Base-by-base conservation (phyloP, 1,140 invertebrate species). In the Drosophila cardini region DNA sequence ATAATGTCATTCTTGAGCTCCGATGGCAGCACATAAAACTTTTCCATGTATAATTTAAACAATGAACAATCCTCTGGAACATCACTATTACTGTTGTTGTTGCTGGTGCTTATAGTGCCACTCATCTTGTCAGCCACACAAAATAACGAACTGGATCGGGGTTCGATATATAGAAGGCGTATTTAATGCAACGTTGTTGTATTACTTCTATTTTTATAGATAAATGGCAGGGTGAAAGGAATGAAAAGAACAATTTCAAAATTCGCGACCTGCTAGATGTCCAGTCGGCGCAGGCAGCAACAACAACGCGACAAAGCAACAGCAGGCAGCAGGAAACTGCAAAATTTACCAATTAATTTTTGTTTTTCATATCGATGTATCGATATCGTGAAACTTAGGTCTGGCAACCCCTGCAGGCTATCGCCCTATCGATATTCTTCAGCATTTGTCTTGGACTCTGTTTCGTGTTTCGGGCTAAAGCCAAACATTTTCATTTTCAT, bases 1-100 rank as follows among this genome's bases (percentile, higher is more conserved):
- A 92, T 72, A 65, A 92, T 80, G 45, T 92, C 91, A 72, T 92
- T 89, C 46, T 89, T 91, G 1, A 92, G 63, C 30, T 92, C 91
- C 67, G 77, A 67, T 8, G 91, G 91, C 57, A 90, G 67, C 55
- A 79, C 80, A 70, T 83, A 91, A 50, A 63, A 85, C 32, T 89
- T 81, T 61, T 91, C 86, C 61, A 91, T 64, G 60, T 90, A 91
- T 56, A 68, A 78, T 53, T 72, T 75, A 34, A 91, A 90, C 50
- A 50, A 50, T 48, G 72, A 58, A 21, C 18, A 46, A 32, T 68
- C 71, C 62, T 50, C 50, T 21, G 48, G 15, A 15, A 38, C 32
- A 10, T 36, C 43, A 46, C 32, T 32, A 36, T 46, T 78, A 4
- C 6, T 40, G 36, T 26, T 57, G n/a, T 38, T 57, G 53, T 2